A percentile compares a stretch with the other conserved stretches of the same genome.
Conservation (phyloP, 2,888 invertebrate species). For the Drosophila kambysellisi region DNA sequence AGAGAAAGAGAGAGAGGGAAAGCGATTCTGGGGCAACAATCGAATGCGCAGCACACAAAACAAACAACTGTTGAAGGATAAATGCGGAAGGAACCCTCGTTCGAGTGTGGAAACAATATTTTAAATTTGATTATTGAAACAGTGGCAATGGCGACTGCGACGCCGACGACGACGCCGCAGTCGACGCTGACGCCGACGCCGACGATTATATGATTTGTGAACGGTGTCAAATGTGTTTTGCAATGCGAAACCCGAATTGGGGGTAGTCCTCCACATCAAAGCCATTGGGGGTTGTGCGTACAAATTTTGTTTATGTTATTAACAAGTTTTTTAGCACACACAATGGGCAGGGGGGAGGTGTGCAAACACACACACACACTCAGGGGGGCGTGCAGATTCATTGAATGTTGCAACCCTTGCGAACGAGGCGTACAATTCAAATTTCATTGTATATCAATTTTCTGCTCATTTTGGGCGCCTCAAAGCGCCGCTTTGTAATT, state of each 20-base stretch:
- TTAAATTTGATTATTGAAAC: constrained; percentile 75
- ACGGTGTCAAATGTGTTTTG: constrained; percentile 59
- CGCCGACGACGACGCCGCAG: constrained; percentile 24
- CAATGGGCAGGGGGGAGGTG: not conserved
- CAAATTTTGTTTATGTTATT: constrained; percentile 80
- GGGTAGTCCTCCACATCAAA: not conserved
- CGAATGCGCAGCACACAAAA: constrained; percentile 49
- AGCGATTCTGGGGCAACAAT: constrained; percentile 37
- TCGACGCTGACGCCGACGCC: constrained; percentile 37
- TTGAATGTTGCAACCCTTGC: constrained; percentile 39
- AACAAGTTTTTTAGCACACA: constrained; percentile 60
- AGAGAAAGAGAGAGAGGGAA: not conserved
- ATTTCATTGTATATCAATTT: constrained; percentile 85
- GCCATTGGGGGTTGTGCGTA: constrained; percentile 47
- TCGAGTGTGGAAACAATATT: constrained; percentile 54
- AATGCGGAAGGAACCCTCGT: constrained; percentile 1
- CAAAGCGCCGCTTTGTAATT: constrained; percentile 79
- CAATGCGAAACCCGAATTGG: constrained; percentile 33
- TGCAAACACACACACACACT: constrained; percentile 2
- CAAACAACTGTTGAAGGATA: constrained; percentile 54
- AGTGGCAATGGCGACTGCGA: constrained; percentile 30
- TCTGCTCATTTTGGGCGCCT: constrained; percentile 80
- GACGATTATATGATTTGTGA: constrained; percentile 73
- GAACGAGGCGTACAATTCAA: constrained; percentile 68
- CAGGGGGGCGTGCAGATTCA: constrained; percentile 26